Percentiles rank a stretch among this genome's conserved stretches.
These are phyloP conservation scores for Entelurus aequoreus DNA, from an alignment of 2,113 vertebrate species.

Conservation along the genomic window DNA sequence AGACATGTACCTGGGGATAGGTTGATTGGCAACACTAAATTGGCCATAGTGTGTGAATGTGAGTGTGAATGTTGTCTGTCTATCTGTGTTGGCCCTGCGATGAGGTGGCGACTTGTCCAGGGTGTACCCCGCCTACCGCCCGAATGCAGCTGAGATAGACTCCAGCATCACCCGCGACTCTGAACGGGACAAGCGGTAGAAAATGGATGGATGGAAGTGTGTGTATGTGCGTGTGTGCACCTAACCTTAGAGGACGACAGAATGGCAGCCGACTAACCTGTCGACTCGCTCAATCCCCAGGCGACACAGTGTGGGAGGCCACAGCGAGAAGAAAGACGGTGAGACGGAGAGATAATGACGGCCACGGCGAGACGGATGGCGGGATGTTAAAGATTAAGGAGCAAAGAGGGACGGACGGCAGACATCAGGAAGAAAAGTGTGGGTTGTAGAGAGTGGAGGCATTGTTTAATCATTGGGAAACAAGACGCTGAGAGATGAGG, in stretches of 20 bases:
- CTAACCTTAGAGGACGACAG: slow-evolving; percentile 42
- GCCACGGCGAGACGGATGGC: slow-evolving; percentile 50
- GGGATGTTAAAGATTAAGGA: slow-evolving; percentile 52
- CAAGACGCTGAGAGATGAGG: not conserved
- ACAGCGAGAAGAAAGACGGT: slow-evolving; percentile 28
- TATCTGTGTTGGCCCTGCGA: too few relatives aligned
- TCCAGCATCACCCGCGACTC: too few relatives aligned
- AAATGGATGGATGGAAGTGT: not conserved
- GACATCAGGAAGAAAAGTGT: slow-evolving; percentile 30
- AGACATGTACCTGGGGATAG: too few relatives aligned
- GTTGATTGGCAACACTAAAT: too few relatives aligned
- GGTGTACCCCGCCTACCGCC: too few relatives aligned
- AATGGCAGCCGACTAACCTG: slow-evolving; percentile 58
- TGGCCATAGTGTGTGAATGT: too few relatives aligned
- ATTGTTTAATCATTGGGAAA: slow-evolving; percentile 18
- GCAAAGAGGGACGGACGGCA: slow-evolving; percentile 23
- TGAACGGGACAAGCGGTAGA: too few relatives aligned
- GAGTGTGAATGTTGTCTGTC: too few relatives aligned
- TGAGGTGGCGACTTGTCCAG: too few relatives aligned
- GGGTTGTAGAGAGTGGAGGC: slow-evolving; percentile 5
- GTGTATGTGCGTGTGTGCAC: slow-evolving; percentile 6
- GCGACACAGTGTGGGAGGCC: slow-evolving; percentile 39
- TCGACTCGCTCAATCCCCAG: slow-evolving; percentile 48
- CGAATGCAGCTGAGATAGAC: too few relatives aligned
- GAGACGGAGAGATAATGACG: slow-evolving; percentile 24